Conservation (phyloP, 2,797 vertebrate genomes). For the Pipistrellus kuhlii region DNA sequence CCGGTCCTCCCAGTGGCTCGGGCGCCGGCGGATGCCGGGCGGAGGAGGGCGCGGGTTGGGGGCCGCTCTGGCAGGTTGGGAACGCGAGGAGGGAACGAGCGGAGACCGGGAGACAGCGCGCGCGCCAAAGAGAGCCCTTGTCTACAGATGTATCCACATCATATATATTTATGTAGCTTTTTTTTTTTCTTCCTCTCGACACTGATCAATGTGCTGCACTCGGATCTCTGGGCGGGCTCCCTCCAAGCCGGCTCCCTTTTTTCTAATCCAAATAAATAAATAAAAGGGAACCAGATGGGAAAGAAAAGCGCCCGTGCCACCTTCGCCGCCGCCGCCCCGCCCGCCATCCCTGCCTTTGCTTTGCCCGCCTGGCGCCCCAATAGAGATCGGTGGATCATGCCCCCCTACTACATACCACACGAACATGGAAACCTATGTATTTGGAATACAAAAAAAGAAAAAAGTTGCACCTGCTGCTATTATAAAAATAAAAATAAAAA, state of each 20-base stretch:
- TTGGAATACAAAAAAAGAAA: conserved; percentile 60
- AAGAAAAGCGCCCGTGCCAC: conserved; percentile 78
- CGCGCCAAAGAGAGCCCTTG: conserved; percentile 65
- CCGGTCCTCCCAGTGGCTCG: conserved; percentile 62
- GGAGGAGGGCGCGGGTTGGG: conserved; percentile 51
- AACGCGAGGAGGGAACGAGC: conserved; percentile 74
- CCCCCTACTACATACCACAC: conserved; percentile 54
- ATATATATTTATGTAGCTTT: conserved; percentile 81
- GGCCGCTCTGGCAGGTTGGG: conserved; percentile 75
- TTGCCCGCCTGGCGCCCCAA: conserved; percentile 61
- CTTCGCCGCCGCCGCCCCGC: conserved; percentile 80
- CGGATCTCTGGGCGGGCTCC: conserved; percentile 65
- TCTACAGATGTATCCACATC: conserved; percentile 79
- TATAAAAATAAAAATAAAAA: conserved; percentile 59
- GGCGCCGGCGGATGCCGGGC: conserved; percentile 33
- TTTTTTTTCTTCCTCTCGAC: conserved; percentile 65
- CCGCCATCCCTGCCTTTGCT: conserved; percentile 77
- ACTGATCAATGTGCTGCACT: conserved; percentile 76
- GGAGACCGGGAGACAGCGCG: conserved; percentile 64
- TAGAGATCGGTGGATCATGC: conserved; percentile 65
- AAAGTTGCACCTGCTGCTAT: conserved; percentile 79
- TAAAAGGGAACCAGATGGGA: conserved; percentile 78
- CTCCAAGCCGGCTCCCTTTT: conserved; percentile 71
- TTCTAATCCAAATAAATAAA: conserved; percentile 81
- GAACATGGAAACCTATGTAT: conserved; percentile 78